phyloP scores from a whole-genome alignment of 2,888 invertebrate genomes.

The Tromatobia lineatoria region DNA sequence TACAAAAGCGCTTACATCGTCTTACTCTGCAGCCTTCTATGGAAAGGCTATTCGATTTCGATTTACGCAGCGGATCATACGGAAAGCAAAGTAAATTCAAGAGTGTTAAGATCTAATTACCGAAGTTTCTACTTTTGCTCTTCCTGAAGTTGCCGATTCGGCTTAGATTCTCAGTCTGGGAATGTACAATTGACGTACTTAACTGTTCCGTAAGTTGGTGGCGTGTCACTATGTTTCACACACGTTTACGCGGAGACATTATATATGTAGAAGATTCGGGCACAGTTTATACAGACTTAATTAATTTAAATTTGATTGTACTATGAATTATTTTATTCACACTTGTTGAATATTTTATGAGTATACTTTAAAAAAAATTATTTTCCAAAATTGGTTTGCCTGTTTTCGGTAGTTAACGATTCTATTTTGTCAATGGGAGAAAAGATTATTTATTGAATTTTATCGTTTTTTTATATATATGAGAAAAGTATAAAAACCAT shows the following conservation, averaged over 20 bases:
- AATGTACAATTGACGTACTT: neutral
- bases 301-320: neutral
- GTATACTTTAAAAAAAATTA: no score
- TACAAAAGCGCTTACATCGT: conserved; percentile 12
- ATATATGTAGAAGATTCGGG: neutral
- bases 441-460: no score
- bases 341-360: neutral
- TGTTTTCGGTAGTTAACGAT: no score
- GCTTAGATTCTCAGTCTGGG: neutral
- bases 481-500: no score
- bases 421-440: no score
- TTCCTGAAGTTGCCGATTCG: neutral
- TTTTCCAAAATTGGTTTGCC: no score
- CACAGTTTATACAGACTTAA: neutral
- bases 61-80: neutral
- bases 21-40: neutral
- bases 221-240: neutral
- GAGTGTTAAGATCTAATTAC: conserved; percentile 29
- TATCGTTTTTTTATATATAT: no score
- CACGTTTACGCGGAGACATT: neutral
- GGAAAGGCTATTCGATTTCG: conserved; percentile 32
- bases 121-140: conserved; percentile 15
- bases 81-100: neutral
- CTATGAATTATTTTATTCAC: neutral
- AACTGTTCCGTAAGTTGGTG: neutral